phyloP scores from a whole-genome alignment of 2,113 vertebrate species.

The Podiceps cristatus region DNA sequence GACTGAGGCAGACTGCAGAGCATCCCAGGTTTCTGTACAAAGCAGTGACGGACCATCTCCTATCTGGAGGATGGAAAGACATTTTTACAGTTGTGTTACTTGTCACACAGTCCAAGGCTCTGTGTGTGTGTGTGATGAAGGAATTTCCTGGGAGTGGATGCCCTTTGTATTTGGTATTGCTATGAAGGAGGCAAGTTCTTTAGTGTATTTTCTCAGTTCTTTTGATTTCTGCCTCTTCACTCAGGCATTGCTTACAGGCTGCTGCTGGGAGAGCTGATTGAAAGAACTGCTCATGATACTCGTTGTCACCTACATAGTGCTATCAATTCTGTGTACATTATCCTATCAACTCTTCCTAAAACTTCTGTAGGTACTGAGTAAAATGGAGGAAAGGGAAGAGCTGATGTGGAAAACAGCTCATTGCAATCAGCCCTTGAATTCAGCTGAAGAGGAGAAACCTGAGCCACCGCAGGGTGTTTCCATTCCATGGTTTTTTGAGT shows the following conservation, averaged over 20 bases:
- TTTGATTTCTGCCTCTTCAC: background rate
- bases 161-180: background rate
- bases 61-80: background rate
- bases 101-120: background rate
- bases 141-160: background rate
- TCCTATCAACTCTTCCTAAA: background rate
- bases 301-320: background rate
- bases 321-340: background rate
- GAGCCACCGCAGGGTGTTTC: background rate
- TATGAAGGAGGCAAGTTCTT: background rate
- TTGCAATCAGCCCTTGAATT: background rate
- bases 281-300: background rate
- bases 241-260: background rate
- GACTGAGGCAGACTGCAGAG: background rate
- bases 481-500: background rate
- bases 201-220: background rate
- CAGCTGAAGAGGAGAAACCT: background rate
- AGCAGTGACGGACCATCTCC: background rate
- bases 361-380: background rate
- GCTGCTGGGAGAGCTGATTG: background rate
- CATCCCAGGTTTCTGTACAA: background rate
- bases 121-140: background rate
- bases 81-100: background rate
- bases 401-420: background rate
- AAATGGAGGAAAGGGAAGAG: background rate